Conservation (phyloP, 2,797 vertebrate species). For the Coreius guichenoti region DNA sequence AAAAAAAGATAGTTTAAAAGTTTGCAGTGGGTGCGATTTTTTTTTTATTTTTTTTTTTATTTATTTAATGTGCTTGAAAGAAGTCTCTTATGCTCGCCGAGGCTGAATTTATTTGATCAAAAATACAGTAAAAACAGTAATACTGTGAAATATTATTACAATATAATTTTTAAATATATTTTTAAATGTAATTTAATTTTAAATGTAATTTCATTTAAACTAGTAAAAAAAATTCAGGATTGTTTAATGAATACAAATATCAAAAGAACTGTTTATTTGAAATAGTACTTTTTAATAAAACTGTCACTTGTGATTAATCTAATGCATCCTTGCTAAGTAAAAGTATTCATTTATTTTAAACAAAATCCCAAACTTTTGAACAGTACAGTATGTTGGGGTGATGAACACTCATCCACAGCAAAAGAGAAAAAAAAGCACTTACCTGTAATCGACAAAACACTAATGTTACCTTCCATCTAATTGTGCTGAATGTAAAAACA, state of each 20-base stretch:
- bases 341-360: neutral
- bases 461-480: neutral
- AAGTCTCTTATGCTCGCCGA: too few relatives aligned
- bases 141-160: too few relatives aligned
- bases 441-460: neutral
- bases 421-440: neutral
- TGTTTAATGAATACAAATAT: neutral
- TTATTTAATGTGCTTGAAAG: too few relatives aligned
- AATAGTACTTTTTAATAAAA: neutral
- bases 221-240: neutral
- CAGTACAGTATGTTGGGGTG: neutral
- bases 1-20: too few relatives aligned
- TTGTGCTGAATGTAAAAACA: neutral
- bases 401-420: neutral
- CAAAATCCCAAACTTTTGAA: neutral
- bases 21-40: too few relatives aligned
- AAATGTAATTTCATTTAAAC: neutral
- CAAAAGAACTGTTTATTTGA: neutral
- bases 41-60: too few relatives aligned
- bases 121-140: too few relatives aligned
- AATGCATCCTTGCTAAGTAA: neutral
- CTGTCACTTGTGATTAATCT: neutral
- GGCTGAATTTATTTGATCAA: too few relatives aligned
- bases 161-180: neutral
- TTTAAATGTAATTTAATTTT: neutral